Percentiles rank a stretch among this genome's conserved stretches.
Evolutionary conservation across 2,888 invertebrate genomes (phyloP).

Genomic region (Rhagophthalmus giganteus): DNA sequence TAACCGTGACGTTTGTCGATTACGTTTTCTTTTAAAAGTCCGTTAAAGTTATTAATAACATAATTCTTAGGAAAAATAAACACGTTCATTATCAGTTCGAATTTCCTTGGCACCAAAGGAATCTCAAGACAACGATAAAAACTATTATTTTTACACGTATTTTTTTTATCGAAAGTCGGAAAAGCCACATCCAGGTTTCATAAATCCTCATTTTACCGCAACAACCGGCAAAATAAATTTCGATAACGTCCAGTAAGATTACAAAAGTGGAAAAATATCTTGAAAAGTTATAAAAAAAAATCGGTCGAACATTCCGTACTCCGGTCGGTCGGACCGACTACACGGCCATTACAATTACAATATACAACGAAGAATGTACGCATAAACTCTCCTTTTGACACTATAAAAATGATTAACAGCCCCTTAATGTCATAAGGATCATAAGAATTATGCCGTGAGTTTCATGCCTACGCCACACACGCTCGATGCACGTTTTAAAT

Average conservation of each 20-base stretch:
- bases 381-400: constrained; percentile 42
- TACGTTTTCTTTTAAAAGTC: neutral
- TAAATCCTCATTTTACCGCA: constrained; percentile 38
- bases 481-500: constrained; percentile 21
- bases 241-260: constrained; percentile 59
- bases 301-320: neutral
- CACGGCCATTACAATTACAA: constrained; percentile 8
- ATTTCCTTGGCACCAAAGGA: constrained; percentile 17
- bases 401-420: constrained; percentile 58
- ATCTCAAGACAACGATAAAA: constrained; percentile 30
- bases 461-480: constrained; percentile 25
- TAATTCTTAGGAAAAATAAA: constrained; percentile 10
- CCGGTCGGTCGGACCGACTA: neutral
- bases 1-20: neutral
- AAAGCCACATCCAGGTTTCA: constrained; percentile 39
- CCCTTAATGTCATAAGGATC: constrained; percentile 43
- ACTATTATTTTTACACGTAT: constrained; percentile 21
- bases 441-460: constrained; percentile 30
- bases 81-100: constrained; percentile 14
- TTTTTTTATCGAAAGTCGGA: constrained; percentile 25
- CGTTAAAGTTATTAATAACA: constrained; percentile 3
- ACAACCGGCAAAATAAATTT: constrained; percentile 43
- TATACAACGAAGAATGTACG: constrained; percentile 9
- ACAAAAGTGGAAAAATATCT: constrained; percentile 61
- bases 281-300: constrained; percentile 48